phyloP scores from a whole-genome alignment of 1,140 invertebrate species.

The Phthorimaea operculella region DNA sequence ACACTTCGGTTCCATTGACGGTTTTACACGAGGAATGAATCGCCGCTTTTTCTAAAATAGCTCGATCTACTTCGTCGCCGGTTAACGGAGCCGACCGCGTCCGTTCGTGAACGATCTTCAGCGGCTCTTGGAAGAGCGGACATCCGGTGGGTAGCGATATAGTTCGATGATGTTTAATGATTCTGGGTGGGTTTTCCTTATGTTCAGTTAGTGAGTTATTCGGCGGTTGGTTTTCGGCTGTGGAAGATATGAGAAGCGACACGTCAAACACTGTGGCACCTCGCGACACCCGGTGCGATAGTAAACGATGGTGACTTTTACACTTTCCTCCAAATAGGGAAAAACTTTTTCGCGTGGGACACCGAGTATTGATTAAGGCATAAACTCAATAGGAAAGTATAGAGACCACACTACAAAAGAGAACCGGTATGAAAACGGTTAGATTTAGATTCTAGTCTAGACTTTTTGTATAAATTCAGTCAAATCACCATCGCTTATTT shows the following conservation, averaged over 20 bases:
- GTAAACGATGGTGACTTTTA: conserved; percentile 24
- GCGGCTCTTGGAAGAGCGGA: conserved; percentile 39
- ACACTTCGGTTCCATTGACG: conserved; percentile 35
- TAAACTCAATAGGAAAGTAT: too few relatives aligned
- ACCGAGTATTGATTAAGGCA: too few relatives aligned
- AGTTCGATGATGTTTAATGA: conserved; percentile 48
- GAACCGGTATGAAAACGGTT: too few relatives aligned
- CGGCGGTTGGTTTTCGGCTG: conserved; percentile 52
- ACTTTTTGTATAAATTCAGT: too few relatives aligned
- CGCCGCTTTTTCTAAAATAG: conserved; percentile 60
- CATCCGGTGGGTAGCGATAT: conserved; percentile 48
- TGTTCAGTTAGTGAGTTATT: conserved; percentile 58
- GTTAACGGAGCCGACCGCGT: conserved; percentile 74
- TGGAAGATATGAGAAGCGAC: conserved; percentile 57
- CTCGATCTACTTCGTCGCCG: conserved; percentile 69
- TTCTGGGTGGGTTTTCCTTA: conserved; percentile 29
- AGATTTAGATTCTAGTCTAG: too few relatives aligned
- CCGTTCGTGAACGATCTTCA: conserved; percentile 69
- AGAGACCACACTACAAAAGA: too few relatives aligned
- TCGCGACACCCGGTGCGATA: conserved; percentile 47
- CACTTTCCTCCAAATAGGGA: too few relatives aligned
- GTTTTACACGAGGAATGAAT: conserved; percentile 46
- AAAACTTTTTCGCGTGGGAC: too few relatives aligned
- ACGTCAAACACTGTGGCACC: conserved; percentile 54
- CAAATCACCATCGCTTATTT: conserved; percentile 1